Conservation (phyloP, 2,888 invertebrate species). For the Ametastegia equiseti region DNA sequence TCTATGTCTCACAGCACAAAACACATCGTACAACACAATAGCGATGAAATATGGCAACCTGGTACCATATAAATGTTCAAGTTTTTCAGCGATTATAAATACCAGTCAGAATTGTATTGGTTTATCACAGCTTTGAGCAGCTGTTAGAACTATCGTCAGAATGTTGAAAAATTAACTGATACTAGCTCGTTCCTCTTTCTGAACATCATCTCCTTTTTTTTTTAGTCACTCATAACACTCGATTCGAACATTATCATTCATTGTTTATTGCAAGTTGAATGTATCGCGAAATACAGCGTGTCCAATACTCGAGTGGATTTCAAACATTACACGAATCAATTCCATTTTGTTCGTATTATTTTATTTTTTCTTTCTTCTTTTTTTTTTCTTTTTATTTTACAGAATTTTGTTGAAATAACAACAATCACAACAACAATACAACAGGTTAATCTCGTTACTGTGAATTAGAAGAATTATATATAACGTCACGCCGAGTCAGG, state of each 20-base stretch:
- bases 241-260: neutral
- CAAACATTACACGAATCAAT: neutral
- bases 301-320: neutral
- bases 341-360: no score
- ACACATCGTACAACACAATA: constrained; percentile 25
- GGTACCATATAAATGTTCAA: no score
- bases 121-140: constrained; percentile 20
- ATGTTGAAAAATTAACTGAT: constrained; percentile 14
- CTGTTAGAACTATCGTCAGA: constrained; percentile 33
- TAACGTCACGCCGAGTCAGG: no score
- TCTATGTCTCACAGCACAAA: constrained; percentile 17
- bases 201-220: constrained; percentile 1
- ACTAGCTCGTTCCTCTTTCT: constrained; percentile 12
- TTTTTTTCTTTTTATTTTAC: no score
- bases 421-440: no score
- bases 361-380: no score
- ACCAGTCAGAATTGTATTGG: neutral
- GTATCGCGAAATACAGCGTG: neutral
- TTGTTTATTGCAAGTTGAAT: neutral
- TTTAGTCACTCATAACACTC: neutral
- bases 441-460: no score
- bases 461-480: no score
- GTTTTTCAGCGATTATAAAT: no score
- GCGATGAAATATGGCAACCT: no score
- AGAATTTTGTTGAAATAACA: no score